Conservation (phyloP, 1,140 invertebrate genomes). For the Andricus grossulariae region DNA sequence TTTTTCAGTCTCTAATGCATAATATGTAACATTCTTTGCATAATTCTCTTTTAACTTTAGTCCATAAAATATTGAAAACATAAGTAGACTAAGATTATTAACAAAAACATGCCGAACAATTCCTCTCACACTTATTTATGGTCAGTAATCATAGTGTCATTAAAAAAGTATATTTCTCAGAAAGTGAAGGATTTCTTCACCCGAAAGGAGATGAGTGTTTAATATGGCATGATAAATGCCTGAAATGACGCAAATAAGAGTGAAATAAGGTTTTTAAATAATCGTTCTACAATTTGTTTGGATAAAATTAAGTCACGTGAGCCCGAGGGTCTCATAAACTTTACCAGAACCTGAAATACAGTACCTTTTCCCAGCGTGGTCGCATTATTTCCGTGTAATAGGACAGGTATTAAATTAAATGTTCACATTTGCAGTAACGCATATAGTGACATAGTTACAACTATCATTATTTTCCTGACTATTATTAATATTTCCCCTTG, state of each 20-base stretch:
- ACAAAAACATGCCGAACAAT: conserved; percentile 16
- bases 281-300: conserved; percentile 22
- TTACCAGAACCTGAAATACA: conserved; percentile 11
- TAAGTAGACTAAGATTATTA: neutral
- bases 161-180: conserved; percentile 22
- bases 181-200: conserved; percentile 27
- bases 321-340: neutral
- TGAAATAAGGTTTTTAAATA: conserved; percentile 14
- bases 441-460: neutral
- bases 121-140: conserved; percentile 26
- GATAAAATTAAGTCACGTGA: conserved; percentile 3
- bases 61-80: conserved; percentile 5
- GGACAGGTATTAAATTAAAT: neutral
- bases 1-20: too few relatives aligned
- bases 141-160: conserved; percentile 23
- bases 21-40: conserved; percentile 27
- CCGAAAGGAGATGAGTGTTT: conserved; percentile 20
- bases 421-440: neutral
- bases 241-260: conserved; percentile 16
- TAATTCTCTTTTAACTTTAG: neutral
- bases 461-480: neutral
- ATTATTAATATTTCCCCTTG: too few relatives aligned
- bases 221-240: conserved; percentile 18
- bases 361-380: neutral
- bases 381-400: neutral